Evolutionary conservation across 2,797 vertebrate species (phyloP), one percentile per base, ranked within the genome.

Genomic region (Liasis olivaceus): DNA sequence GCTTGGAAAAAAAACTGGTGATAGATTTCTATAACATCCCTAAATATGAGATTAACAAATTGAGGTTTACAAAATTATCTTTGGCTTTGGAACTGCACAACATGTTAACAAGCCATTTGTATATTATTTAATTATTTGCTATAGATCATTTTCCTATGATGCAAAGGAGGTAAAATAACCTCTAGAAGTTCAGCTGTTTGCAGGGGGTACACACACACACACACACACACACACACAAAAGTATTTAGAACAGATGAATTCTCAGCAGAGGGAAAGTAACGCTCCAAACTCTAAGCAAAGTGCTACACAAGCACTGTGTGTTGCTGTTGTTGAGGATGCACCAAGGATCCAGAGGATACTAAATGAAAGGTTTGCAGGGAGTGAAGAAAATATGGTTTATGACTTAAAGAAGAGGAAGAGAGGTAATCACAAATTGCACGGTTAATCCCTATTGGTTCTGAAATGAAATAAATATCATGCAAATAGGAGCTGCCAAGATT

Each of bases 391-490:
- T n/a, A 0, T 77, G n/a, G 20, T 31, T 24, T 31, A 47, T 36
- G 66, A 77, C 51, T 54, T 31, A 42, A 89, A n/a, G 90, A 31
- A n/a, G 11, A 77, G 56, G 0, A 47, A 8, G 5, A 0, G 0
- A 1, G 5, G 1, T 8, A 22, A 22, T 63, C 31, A 8, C 36
- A 62, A 85, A 13, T 42, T 42, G 26, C 64, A 63, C 24, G 17
- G 24, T 89, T 64, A 4, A 59, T 77, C 81, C 28, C 62, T 66
- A 54, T 59, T 77, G n/a, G 59, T 58, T 86, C 63, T 24, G 63
- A 63, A 77, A 77, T 89, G n/a, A 77, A 91, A 93, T 89, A 87
- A 91, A 89, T 54, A 91, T 54, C n/a, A 6, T 54, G 64, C n/a
- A 89, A 72, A 89, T 20, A 54, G n/a, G 84, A 81, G 24, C 56